A percentile compares a stretch with the other conserved stretches of the same genome.
Evolutionary conservation across 2,797 vertebrate genomes (phyloP).

Genomic region (Momotus momota): DNA sequence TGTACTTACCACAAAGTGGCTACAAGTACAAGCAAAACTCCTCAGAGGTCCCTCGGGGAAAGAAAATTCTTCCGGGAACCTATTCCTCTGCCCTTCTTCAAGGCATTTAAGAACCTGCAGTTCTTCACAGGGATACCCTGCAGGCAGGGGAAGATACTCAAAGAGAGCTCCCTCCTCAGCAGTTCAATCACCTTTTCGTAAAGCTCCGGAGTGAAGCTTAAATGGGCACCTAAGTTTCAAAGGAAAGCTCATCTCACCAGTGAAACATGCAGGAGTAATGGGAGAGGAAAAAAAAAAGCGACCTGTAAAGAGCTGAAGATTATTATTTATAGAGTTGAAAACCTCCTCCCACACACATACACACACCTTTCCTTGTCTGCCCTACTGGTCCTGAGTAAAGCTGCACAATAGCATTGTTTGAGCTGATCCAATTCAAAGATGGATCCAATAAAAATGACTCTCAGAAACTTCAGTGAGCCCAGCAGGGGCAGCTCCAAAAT

Average conservation of each 20-base stretch:
- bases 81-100: background rate
- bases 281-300: background rate
- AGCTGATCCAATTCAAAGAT: background rate
- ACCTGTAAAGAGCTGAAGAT: background rate
- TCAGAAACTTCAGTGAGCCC: background rate
- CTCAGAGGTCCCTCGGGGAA: background rate
- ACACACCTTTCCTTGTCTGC: constrained; percentile 6
- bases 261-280: background rate
- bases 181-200: background rate
- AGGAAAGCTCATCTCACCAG: background rate
- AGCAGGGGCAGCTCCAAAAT: background rate
- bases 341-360: background rate
- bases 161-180: background rate
- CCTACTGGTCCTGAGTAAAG: background rate
- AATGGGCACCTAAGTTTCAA: background rate
- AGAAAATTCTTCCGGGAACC: constrained; percentile 27
- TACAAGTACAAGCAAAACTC: constrained; percentile 4
- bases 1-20: background rate
- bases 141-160: background rate
- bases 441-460: background rate
- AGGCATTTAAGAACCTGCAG: constrained; percentile 1
- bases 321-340: constrained; percentile 5
- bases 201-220: background rate
- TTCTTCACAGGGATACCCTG: background rate
- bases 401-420: background rate